Evolutionary conservation across 1,140 invertebrate genomes (phyloP), one percentile per base, ranked within the genome.

Genomic region (Temnothorax longispinosus): DNA sequence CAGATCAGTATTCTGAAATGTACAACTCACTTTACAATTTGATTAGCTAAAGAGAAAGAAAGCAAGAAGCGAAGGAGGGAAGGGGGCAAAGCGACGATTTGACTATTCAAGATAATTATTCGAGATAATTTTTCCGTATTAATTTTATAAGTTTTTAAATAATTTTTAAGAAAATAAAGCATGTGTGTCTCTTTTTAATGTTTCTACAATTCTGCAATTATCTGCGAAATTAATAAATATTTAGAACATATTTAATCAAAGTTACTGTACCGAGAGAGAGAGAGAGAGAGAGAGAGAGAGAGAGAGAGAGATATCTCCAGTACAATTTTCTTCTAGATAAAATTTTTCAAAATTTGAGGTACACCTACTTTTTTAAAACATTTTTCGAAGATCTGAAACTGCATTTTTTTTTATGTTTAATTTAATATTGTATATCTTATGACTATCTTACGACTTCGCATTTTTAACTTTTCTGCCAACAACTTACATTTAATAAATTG

Each of bases 1-100:
- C 50, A 75, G 54, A 89, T 80, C 44, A 38, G 72, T 69, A 62
- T 47, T 54, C n/a, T 35, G 6, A 50, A 38, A 60, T 58, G 7
- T 11, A 1, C 52, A 72, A 65, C 6, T 8, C 15, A 65, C 13
- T 47, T 35, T 78, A 65, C 6, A 18, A 64, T 35, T 77, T 62
- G 21, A 77, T 78, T 44, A 21, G 10, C 47, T 47, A 41, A 50
- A 64, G 6, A 32, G n/a, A 10, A 64, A n/a, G 38, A n/a, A 27
- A 18, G 4, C 18, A 15, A 27, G 1, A 27, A 4, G 27, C 13
- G 13, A 44, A 6, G 2, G 5, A 15, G 44, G 0, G 58, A 27
- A 27, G 27, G 27, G 1, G 27, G 27, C 27, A 27, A 27, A 27
- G 27, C 27, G 7, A n/a, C 38, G 3, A 60, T 27, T 41, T 44